Conservation (phyloP, 2,113 vertebrate species). For the Paraplagusia blochii region DNA sequence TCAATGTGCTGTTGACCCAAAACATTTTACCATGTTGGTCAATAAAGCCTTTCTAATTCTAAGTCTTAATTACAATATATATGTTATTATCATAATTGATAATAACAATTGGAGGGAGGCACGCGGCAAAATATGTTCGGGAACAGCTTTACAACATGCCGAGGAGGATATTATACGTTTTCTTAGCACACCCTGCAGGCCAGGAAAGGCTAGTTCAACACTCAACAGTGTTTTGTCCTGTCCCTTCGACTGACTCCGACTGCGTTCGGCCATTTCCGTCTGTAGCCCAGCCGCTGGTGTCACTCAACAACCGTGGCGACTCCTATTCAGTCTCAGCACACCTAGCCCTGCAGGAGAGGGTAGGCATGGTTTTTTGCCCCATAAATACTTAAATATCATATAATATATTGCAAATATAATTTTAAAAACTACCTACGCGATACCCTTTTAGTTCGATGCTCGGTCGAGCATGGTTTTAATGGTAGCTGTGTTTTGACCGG, state of each 20-base stretch:
- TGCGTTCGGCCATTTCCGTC: conserved; percentile 67
- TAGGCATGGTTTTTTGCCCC: conserved; percentile 61
- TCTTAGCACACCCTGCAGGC: too few species aligned
- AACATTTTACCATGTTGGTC: too few species aligned
- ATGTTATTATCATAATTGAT: too few species aligned
- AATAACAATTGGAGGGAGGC: too few species aligned
- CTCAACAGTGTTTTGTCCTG: conserved; percentile 13
- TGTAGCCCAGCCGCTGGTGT: conserved; percentile 69
- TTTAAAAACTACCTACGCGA: accelerated
- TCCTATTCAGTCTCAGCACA: conserved; percentile 46
- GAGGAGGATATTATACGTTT: too few species aligned
- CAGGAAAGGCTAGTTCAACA: neutral
- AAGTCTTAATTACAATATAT: too few species aligned
- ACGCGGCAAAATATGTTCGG: too few species aligned
- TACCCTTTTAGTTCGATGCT: neutral
- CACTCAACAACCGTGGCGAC: conserved; percentile 67
- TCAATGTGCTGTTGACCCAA: too few species aligned
- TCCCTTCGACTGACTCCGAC: conserved; percentile 57
- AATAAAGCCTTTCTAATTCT: too few species aligned
- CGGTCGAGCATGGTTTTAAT: conserved; percentile 18
- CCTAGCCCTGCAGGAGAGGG: conserved; percentile 48
- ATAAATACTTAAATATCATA: neutral
- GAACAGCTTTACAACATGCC: too few species aligned
- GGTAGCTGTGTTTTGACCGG: conserved; percentile 57
- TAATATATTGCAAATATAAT: neutral